Evolutionary conservation across 2,113 vertebrate species (phyloP), one percentile per base, ranked within the genome.

Genomic region (Notarius quadriscutis): DNA sequence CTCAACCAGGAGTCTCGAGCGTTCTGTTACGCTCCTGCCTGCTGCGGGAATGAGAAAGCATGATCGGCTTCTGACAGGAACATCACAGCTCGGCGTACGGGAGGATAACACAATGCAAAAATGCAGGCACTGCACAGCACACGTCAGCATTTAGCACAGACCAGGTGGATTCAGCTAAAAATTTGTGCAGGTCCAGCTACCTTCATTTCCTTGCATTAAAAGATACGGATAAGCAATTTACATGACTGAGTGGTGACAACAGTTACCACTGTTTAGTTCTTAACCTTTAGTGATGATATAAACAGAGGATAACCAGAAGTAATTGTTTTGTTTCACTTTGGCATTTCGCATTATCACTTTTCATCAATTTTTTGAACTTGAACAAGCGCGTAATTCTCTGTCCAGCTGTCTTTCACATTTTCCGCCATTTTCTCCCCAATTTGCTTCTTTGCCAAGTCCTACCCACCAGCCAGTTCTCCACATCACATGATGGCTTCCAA

Each of bases 1-100:
- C 92, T 93, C 90, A 91, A 92, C 75, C 86, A 84, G 91, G 41
- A 82, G 78, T 87, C 86, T 90, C 78, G 85, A 84, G 74, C 89
- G 90, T 88, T 90, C 88, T 87, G 34, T 84, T 82, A 88, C 87
- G 89, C 90, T 93, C 84, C 41, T 84, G 87, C 90, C 85, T 84
- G 25, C 86, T 82, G 81, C 67, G 86, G 75, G 86, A 74, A 62
- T 63, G 81, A 83, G 88, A 57, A 81, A 84, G 60, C 57, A 48
- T 63, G 77, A 58, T 80, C 67, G 51, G 87, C 58, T 87, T 84
- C 77, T 72, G 74, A 91, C 53, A 88, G 83, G 81, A 87, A 91
- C 88, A 89, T 92, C 87, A 90, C 84, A 87, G 86, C 48, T 17
- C 65, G 71, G 50, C 80, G 85, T 86, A 88, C 87, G 88, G 74